Conservation (phyloP, 2,888 invertebrate genomes). For the Lepas anatifera region DNA sequence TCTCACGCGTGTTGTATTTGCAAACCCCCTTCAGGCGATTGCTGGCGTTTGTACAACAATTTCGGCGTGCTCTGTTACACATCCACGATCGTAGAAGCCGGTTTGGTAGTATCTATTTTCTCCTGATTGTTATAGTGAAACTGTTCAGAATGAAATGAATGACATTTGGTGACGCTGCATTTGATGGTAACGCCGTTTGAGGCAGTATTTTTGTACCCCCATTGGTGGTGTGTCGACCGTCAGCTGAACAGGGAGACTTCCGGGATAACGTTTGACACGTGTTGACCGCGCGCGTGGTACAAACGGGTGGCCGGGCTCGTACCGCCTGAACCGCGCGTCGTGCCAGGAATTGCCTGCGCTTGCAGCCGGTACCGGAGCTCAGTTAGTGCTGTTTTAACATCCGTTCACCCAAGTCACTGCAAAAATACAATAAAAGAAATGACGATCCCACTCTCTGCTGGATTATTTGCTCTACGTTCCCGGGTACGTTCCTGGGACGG, state of each 20-base stretch:
- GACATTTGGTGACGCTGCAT: background rate
- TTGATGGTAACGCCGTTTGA: constrained; percentile 1
- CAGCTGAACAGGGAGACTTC: background rate
- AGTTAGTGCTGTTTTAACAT: no score
- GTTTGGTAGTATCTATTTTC: constrained; percentile 3
- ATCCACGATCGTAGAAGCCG: background rate
- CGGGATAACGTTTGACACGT: background rate
- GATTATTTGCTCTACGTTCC: no score
- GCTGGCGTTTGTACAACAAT: background rate
- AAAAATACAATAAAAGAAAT: no score
- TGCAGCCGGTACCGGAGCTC: no score
- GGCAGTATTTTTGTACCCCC: constrained; percentile 3
- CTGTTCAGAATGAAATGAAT: background rate
- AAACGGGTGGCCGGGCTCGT: no score
- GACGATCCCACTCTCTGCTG: no score
- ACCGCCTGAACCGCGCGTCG: no score
- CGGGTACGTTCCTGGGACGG: no score
- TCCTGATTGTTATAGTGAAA: background rate
- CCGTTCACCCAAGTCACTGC: no score
- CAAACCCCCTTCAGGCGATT: background rate
- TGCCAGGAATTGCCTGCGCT: no score
- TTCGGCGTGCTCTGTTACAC: background rate
- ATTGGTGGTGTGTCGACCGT: background rate
- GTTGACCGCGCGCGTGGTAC: background rate
- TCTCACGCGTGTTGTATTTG: background rate